Evolutionary conservation across 2,888 invertebrate genomes (phyloP), one percentile per base, ranked within the genome.

Genomic region (Eristalis arbustorum): DNA sequence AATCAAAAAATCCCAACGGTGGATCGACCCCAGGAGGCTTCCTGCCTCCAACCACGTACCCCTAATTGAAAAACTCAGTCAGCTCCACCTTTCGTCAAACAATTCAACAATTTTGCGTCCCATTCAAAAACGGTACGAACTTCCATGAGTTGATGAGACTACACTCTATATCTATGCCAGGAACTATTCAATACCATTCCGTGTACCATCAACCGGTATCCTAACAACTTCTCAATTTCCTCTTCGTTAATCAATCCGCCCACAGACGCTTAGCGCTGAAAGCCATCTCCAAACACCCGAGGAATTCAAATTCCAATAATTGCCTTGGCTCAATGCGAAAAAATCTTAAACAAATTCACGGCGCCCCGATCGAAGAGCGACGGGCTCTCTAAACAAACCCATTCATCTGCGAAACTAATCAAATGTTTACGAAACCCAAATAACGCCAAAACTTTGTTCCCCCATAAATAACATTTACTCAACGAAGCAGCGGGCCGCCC

Each of bases 321-420:
- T 73, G 34, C 80, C 76, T 68, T 61, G 31, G 68, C 42, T 61
- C 72, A 56, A 63, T 34, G 59, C n/a, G 68, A 73, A 59, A n/a
- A 63, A 68, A 59, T 84, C 59, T 77, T 73, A 69, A 81, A 84
- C 73, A 84, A 64, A 84, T 81, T 81, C 76, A 22, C 73, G 76
- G 68, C 25, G 75, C 72, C 68, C 63, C 49, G 57, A 76, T 8
- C 84, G 66, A 61, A 31, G 11, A 18, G 42, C n/a, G 61, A 42
- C 14, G 23, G 31, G 49, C 31, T 56, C 25, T 72, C 78, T 67
- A 49, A 81, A 40, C 72, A 81, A 81, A 81, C 81, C 63, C 73
- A 84, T 81, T 81, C 84, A 84, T 84, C 81, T 84, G 84, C 67
- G 76, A 84, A 81, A 81, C 80, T 81, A 84, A 81, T 84, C 84